Base-by-base conservation (phyloP, 2,888 invertebrate species). In the Euphydryas editha region DNA sequence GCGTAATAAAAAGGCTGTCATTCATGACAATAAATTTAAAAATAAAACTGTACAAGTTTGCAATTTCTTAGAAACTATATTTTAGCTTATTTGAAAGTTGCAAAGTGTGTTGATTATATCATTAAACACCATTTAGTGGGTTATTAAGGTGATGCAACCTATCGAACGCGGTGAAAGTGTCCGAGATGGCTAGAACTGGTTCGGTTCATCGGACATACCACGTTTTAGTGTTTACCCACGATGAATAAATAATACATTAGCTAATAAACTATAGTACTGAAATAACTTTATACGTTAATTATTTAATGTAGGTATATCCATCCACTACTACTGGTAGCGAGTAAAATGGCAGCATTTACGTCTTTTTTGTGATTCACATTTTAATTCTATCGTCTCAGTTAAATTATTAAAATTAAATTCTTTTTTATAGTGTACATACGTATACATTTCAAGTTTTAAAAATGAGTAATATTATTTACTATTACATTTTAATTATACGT, bases 161-260 rank as follows among this genome's bases (percentile, higher is more conserved):
- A 71, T 69, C 65, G 63, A 62, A 68, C 68, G 71, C 71, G 80
- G 82, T 78, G 82, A 83, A 83, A 83, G 83, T 83, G 78, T 73
- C 75, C 71, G 75, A 66, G 73, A 73, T 72, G 73, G 68, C 67
- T 69, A 64, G 59, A 75, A 80, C 78, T 75, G 75, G 79, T 79
- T 75, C 72, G 62, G 55, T 61, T 60, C 47, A 57, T 66, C 58
- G 57, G 55, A 67, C 46, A 62, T 44, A 11, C 18, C 30, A 46
- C 17, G 49, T 30, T 59, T 36, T 59, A 51, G 17, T 30, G 30
- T 54, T 24, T 30, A 51, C 15, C 51, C 7, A 30, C 15, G 54
- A 36, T 17, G 15, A 24, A 11, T 49, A 49, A 15, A 15, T 11
- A 49, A 15, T 21, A 21, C 8, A 20, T 15, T 20, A 24, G 4